Evolutionary conservation across 2,113 vertebrate genomes (phyloP), one percentile per base, ranked within the genome.

Genomic region (Cavia porcellus): DNA sequence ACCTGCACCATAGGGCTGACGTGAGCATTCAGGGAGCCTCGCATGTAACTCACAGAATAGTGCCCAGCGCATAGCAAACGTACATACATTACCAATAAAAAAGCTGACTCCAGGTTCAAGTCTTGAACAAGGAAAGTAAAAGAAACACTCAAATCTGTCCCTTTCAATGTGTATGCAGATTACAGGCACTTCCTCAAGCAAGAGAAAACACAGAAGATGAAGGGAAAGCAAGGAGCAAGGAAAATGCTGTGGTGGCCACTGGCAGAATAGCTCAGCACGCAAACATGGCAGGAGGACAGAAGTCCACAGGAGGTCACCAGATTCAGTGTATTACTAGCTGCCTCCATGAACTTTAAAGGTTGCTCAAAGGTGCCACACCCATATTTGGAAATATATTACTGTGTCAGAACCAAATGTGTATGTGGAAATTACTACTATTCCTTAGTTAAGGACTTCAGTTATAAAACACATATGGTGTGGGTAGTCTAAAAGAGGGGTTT

Each of bases 381-480:
- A 11, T 85, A 90, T 95, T 90, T 88, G 85, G 87, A 95, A 96
- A 83, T 85, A 57, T 17, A 92, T 89, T 61, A 59, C 47, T 42
- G 82, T 62, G 52, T 94, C 86, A 95, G 87, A 93, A 88, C 47
- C 81, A 96, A 84, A 84, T 0, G 0, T 50, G 17, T 66, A 88
- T 93, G 75, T 93, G 95, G 95, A 95, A 97, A 96, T 79, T 95
- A 77, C 96, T 94, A 95, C 86, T 90, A 86, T 80, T 64, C 28
- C 38, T 95, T 93, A 77, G 70, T 81, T 96, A 32, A 90, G 19
- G 83, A 32, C 45, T 95, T 89, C 64, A 9, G 57, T 92, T 97
- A 70, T 92, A 96, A 96, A 97, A 92, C 82, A 83, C 86, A 57
- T 83, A 74, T 86, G 74, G 38, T 90, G 50, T 85, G 92, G 74